These are phyloP conservation scores for Crossaster papposus DNA, from an alignment of 53 echinoderm and acorn worm species.

Conservation along the genomic window DNA sequence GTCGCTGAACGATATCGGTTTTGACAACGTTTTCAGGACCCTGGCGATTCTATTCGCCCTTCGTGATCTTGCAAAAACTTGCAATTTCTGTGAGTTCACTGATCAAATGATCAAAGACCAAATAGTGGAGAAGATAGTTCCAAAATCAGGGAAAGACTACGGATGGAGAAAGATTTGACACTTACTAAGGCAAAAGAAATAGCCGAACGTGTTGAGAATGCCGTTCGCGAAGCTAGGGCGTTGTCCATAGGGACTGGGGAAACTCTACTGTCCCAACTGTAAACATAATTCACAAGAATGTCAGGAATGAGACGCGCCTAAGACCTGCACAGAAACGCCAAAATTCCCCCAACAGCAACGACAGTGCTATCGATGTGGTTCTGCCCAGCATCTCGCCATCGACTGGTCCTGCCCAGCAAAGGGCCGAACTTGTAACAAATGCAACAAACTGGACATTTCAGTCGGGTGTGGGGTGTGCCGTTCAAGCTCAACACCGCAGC, in stretches of 20 bases:
- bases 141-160: conserved; percentile 46
- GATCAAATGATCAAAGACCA: too few relatives aligned
- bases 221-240: conserved; percentile 39
- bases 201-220: conserved; percentile 29
- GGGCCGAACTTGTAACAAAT: too few relatives aligned
- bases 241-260: conserved; percentile 11
- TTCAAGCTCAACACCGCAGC: too few relatives aligned
- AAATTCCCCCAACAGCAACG: background rate
- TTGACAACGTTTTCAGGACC: too few relatives aligned
- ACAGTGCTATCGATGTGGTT: conserved; percentile 47
- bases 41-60: too few relatives aligned
- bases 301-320: background rate
- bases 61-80: too few relatives aligned
- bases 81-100: too few relatives aligned
- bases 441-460: too few relatives aligned
- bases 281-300: conserved; percentile 12
- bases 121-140: conserved; percentile 57
- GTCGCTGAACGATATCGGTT: too few relatives aligned
- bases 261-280: background rate
- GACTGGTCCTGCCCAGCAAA: too few relatives aligned
- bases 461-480: too few relatives aligned
- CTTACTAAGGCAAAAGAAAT: conserved; percentile 18
- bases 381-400: conserved; percentile 43
- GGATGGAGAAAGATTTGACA: conserved; percentile 52
- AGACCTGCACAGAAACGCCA: background rate